A percentile compares a stretch with the other conserved stretches of the same genome.
Evolutionary conservation across 2,797 vertebrate species (phyloP).

Genomic region (Micrastur ruficollis): DNA sequence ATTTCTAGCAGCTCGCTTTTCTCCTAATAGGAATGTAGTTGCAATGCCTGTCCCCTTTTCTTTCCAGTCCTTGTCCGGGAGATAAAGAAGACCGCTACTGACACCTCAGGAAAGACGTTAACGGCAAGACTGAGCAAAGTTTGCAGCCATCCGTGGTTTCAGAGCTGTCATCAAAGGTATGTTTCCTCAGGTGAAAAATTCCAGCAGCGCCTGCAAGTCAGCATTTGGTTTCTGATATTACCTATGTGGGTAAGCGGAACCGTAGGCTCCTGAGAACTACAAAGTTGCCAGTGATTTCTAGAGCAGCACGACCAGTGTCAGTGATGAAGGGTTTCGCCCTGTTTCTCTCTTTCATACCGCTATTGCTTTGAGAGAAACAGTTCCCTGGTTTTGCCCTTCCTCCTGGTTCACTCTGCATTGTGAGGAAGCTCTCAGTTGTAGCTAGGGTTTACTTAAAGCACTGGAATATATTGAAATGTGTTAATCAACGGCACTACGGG

Average conservation of each 20-base stretch:
- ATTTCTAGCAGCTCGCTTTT: neutral
- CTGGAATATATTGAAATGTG: neutral
- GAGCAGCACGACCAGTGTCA: neutral
- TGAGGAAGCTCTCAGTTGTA: neutral
- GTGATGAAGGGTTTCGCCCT: neutral
- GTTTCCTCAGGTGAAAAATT: neutral
- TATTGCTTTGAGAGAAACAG: neutral
- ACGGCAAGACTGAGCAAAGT: neutral
- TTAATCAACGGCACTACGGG: neutral
- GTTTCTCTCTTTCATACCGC: neutral
- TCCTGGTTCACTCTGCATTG: neutral
- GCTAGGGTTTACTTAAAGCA: neutral
- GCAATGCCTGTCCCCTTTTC: neutral
- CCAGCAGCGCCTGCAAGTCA: neutral
- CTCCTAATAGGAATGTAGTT: neutral
- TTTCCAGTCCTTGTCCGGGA: neutral
- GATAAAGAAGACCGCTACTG: neutral
- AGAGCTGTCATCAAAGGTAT: neutral
- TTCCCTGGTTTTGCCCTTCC: neutral
- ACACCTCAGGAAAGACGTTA: neutral
- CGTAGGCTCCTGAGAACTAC: neutral
- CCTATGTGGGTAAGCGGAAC: no score
- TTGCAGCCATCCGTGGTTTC: neutral
- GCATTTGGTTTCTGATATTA: neutral
- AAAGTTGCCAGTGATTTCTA: neutral